These are phyloP conservation scores for Crossaster papposus DNA, from an alignment of 53 echinoderm and acorn worm genomes.

Conservation along the genomic window DNA sequence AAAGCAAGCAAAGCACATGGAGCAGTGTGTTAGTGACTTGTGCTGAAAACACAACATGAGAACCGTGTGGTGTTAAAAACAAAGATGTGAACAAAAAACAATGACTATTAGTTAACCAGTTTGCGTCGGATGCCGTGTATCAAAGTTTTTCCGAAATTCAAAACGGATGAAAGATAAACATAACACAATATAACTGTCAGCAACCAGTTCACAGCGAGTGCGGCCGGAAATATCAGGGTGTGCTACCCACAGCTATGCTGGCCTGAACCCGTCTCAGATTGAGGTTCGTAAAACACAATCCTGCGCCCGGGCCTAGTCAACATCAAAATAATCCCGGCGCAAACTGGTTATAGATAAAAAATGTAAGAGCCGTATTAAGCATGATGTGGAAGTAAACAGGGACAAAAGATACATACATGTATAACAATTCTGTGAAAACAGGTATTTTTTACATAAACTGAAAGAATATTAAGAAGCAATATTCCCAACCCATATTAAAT, in stretches of 20 bases:
- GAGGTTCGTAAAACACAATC: too few species aligned
- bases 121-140: too few species aligned
- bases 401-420: not conserved
- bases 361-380: not conserved
- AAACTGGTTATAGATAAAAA: too few species aligned
- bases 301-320: too few species aligned
- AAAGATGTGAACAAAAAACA: not conserved
- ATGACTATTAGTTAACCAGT: not conserved
- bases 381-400: not conserved
- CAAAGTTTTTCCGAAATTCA: too few species aligned
- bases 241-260: too few species aligned
- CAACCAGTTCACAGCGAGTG: too few species aligned
- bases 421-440: not conserved
- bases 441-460: not conserved
- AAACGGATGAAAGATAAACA: too few species aligned
- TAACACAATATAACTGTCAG: too few species aligned
- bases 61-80: not conserved
- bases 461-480: not conserved
- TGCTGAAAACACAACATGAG: not conserved
- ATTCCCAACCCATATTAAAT: not conserved
- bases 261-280: too few species aligned
- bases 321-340: too few species aligned
- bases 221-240: too few species aligned
- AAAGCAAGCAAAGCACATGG: constrained; percentile 5
- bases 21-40: not conserved